Evolutionary conservation across 1,140 invertebrate genomes (phyloP).

Genomic region (Drosophila chauvacae): DNA sequence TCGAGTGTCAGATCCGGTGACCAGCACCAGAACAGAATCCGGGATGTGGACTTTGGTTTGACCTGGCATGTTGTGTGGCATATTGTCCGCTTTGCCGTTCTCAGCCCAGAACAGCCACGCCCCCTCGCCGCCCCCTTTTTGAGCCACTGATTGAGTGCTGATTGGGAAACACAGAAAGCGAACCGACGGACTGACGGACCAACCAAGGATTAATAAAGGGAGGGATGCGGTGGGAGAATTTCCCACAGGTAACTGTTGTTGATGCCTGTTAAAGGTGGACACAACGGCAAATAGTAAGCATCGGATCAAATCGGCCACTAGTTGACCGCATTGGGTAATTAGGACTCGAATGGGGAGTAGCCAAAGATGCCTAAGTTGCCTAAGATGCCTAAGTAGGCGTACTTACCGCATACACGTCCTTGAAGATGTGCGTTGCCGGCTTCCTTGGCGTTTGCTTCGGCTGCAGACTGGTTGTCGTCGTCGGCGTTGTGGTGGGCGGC

Average conservation of each 20-base stretch:
- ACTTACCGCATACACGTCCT: constrained; percentile 62
- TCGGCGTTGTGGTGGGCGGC: constrained; percentile 67
- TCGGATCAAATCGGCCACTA: constrained; percentile 20
- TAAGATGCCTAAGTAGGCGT: constrained; percentile 30
- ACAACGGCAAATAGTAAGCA: constrained; percentile 8
- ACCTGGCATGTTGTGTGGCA: constrained; percentile 55
- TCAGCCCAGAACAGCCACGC: constrained; percentile 21
- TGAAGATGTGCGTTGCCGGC: constrained; percentile 74
- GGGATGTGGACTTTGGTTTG: constrained; percentile 40
- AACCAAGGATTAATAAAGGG: constrained; percentile 21
- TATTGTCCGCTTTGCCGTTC: constrained; percentile 73
- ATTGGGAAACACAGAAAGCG: constrained; percentile 64
- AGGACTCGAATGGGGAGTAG: constrained; percentile 40
- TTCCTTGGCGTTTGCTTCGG: constrained; percentile 74
- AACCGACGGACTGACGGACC: constrained; percentile 4
- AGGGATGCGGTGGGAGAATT: background rate
- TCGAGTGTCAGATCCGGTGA: constrained; percentile 7
- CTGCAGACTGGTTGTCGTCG: constrained; percentile 70
- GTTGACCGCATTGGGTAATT: constrained; percentile 55
- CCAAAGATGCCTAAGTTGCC: constrained; percentile 16
- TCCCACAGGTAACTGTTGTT: constrained; percentile 44
- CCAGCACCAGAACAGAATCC: constrained; percentile 3
- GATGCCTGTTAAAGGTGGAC: constrained; percentile 58
- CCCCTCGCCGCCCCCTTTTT: constrained; percentile 6
- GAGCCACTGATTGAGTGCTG: constrained; percentile 78